Conservation (phyloP, 2,797 vertebrate genomes). For the Pterois miles region DNA sequence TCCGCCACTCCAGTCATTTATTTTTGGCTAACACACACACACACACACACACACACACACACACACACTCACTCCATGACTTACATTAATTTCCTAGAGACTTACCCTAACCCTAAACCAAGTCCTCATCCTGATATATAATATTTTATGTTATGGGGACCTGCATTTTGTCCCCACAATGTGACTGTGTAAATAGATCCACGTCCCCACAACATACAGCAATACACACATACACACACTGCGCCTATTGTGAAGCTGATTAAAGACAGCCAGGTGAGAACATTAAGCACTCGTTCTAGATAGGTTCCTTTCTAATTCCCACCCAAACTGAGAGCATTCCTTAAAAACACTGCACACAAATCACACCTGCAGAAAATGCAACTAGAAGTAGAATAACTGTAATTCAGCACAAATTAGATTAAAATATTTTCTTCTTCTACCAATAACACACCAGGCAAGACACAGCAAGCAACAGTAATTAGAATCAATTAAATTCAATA, state of each 20-base stretch:
- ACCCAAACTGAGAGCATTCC: neutral
- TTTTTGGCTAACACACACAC: conserved; percentile 24
- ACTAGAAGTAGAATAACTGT: neutral
- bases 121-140: no score
- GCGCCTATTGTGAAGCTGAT: conserved; percentile 20
- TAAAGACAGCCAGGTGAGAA: conserved; percentile 22
- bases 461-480: conserved; percentile 9
- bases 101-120: no score
- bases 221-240: neutral
- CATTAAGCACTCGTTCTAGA: neutral
- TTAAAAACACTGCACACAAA: neutral
- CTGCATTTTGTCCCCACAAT: no score
- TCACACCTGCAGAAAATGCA: neutral
- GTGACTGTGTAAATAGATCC: no score
- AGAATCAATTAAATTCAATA: conserved; percentile 63
- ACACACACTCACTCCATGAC: no score
- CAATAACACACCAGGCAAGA: neutral
- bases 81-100: no score
- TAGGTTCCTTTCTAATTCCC: neutral
- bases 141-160: no score
- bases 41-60: neutral
- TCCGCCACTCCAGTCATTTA: conserved; percentile 18
- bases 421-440: neutral
- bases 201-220: neutral
- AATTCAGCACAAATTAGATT: neutral